Evolutionary conservation across 2,113 vertebrate species (phyloP), one percentile per base, ranked within the genome.

Genomic region (Cavia aperea): DNA sequence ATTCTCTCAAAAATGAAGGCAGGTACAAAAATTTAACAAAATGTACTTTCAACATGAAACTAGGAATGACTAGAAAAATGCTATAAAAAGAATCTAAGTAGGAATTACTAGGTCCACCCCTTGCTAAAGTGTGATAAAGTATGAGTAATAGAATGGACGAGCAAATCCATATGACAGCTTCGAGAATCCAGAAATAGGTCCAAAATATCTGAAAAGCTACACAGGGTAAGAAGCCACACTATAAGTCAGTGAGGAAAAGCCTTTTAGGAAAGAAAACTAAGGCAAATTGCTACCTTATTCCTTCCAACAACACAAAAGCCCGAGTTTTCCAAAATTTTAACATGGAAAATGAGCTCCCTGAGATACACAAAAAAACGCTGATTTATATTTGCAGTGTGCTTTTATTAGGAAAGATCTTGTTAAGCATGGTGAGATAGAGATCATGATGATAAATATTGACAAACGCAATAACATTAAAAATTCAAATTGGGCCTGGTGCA

Each of bases 61-160:
- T 92, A 78, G 89, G 78, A 63, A 81, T 75, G 51, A 29, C 33
- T 91, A 14, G 24, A 83, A 88, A 86, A 70, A 89, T 79, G 29
- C 33, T 91, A 8, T 26, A 83, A 81, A 72, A 63, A 89, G 84
- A 49, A 66, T 46, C 51, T 10, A 54, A 73, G 82, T 65, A 49
- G 39, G 39, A 5, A 46, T 49, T 49, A 13, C 13, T 33, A 62
- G 18, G 88, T 65, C 56, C 19, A 60, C 19, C 46, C n/a, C 62
- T 29, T 54, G 56, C 58, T 46, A 49, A 68, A 81, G 29, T 23
- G 8, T 24, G 24, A 68, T 29, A 85, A 90, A 87, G 39, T 82
- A 29, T 62, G 39, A 75, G 43, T 70, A 60, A 86, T 9, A 60
- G 43, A 78, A 78, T 19, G 16, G 21, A 82, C 7, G 31, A 72